These are phyloP conservation scores for Gisinianus flammeolus DNA, from an alignment of 2,888 invertebrate genomes.

Conservation along the genomic window DNA sequence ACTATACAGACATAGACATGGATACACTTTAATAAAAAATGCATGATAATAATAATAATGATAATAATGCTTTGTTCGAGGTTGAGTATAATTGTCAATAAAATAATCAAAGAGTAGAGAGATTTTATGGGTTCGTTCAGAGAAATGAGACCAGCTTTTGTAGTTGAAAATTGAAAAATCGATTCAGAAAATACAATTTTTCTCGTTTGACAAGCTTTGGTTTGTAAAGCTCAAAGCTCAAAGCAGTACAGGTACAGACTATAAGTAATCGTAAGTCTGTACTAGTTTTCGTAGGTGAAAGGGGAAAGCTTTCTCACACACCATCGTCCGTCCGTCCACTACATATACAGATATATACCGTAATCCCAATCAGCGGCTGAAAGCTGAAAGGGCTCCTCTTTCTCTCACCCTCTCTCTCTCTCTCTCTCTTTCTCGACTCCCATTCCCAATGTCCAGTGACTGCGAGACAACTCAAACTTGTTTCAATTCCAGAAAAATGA, in stretches of 20 bases:
- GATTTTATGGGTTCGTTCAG: too few species aligned
- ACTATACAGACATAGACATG: too few species aligned
- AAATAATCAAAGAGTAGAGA: too few species aligned
- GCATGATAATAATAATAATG: too few species aligned
- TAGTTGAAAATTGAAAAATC: slow-evolving; percentile 22
- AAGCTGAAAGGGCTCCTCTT: too few species aligned
- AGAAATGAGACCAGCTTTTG: slow-evolving; percentile 15
- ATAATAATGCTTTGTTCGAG: too few species aligned
- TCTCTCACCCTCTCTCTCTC: too few species aligned
- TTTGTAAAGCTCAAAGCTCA: neutral
- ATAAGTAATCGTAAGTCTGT: neutral
- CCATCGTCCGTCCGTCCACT: neutral
- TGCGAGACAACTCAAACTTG: neutral
- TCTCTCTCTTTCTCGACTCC: neutral
- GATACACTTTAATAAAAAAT: too few species aligned
- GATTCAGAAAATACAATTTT: slow-evolving; percentile 12
- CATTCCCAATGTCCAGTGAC: neutral
- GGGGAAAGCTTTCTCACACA: slow-evolving; percentile 16
- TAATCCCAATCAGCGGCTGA: too few species aligned
- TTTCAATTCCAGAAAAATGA: neutral
- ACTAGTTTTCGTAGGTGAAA: neutral
- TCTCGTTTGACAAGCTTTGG: slow-evolving; percentile 20
- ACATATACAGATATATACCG: neutral
- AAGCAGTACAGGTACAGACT: slow-evolving; percentile 11
- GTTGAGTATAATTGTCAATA: too few species aligned